Base-by-base conservation (phyloP, 1,140 invertebrate species). In the Micrasema longulum region DNA sequence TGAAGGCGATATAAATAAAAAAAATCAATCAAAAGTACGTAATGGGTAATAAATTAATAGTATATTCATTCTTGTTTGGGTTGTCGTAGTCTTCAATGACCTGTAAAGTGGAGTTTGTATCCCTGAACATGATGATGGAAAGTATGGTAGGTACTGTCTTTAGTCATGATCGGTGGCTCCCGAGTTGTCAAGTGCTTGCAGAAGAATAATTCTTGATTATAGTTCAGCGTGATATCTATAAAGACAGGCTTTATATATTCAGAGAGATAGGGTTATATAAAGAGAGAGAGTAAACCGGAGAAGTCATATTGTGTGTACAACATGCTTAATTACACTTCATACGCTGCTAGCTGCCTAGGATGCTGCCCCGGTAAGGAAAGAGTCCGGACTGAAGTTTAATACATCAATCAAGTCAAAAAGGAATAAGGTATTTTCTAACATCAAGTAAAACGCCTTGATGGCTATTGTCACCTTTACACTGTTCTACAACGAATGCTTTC, bases 271-370 rank as follows among this genome's bases (percentile, higher is more conserved):
- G 35, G 64, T 52, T 47, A 36, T 45, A 53, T n/a, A 50, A n/a
- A 62, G 23, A 62, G 53, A 69, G 36, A 70, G 68, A 70, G 68
- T 70, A 70, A 60, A 70, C 60, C 14, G 62, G 68, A 70, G 68
- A 60, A 43, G 68, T 70, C 68, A 48, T 64, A 64, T 64, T 70
- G 68, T 70, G 68, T 70, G 68, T 62, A 70, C 66, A 68, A 64
- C 60, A 64, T 64, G 60, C 60, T 64, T 62, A 47, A 47, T 64
- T 60, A 60, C 55, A 41, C 20, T 31, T 55, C 16, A 60, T 41
- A 11, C 18, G 14, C 31, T 31, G n/a, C n/a, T n/a, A n/a, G n/a
- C n/a, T n/a, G n/a, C 26, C 26, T 31, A 31, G 3, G 26, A 31
- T 31, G 26, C 26, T 31, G 26, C 4, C 41, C 41, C 41, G 4